A percentile compares a stretch with the other conserved stretches of the same genome.
Evolutionary conservation across 1,140 invertebrate species (phyloP).

Genomic region (Holotrichia oblita): DNA sequence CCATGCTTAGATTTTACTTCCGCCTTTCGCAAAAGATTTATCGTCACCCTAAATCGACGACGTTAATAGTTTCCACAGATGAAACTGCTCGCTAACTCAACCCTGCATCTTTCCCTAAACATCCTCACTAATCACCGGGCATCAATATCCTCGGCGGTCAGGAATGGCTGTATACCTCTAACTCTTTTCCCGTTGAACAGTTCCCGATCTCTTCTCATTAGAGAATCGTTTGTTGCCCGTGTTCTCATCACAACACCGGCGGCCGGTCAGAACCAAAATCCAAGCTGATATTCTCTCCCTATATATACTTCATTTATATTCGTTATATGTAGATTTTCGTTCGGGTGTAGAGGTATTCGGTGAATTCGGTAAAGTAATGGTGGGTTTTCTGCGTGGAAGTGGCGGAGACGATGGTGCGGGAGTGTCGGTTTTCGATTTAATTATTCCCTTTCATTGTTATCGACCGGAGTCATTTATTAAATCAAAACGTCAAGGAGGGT

Average conservation of each 20-base stretch:
- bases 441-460: slow-evolving; percentile 17
- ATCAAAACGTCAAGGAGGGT: neutral
- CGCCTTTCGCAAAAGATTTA: neutral
- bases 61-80: slow-evolving; percentile 5
- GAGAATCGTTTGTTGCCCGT: slow-evolving; percentile 1
- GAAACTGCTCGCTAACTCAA: neutral
- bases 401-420: neutral
- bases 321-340: neutral
- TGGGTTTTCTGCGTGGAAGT: neutral
- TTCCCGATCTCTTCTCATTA: slow-evolving; percentile 5
- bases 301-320: neutral
- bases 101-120: neutral
- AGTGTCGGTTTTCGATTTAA: slow-evolving; percentile 12
- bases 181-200: neutral
- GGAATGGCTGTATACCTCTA: neutral
- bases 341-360: too few relatives aligned
- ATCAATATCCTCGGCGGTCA: neutral
- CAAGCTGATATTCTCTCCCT: neutral
- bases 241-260: neutral
- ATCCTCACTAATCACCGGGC: slow-evolving; percentile 11
- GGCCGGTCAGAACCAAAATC: neutral
- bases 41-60: neutral
- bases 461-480: slow-evolving; percentile 16
- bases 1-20: too few relatives aligned
- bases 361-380: neutral